phyloP scores from a whole-genome alignment of 2,797 vertebrate species.

The Anguilla pacifica region DNA sequence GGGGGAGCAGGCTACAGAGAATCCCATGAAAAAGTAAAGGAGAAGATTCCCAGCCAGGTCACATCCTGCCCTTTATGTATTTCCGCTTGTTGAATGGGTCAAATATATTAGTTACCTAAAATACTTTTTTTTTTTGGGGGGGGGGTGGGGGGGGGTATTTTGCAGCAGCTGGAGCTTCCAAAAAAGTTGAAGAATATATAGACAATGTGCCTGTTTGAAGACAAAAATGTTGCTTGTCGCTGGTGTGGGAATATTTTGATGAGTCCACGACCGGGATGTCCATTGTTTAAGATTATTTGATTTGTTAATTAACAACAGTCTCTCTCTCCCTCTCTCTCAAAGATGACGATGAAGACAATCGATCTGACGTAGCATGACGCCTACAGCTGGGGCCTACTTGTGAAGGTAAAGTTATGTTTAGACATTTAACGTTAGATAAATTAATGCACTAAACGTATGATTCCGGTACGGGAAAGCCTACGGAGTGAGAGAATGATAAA shows the following conservation, averaged over 20 bases:
- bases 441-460: too few species aligned
- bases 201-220: not conserved
- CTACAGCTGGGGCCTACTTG: too few species aligned
- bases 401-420: too few species aligned
- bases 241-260: not conserved
- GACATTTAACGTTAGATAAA: too few species aligned
- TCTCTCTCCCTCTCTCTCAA: not conserved
- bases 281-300: not conserved
- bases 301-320: not conserved
- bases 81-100: conserved; percentile 13
- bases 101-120: not conserved
- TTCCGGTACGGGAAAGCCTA: too few species aligned
- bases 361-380: too few species aligned
- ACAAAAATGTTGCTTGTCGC: too few species aligned
- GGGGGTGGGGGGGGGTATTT: not conserved
- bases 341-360: too few species aligned
- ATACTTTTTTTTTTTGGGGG: not conserved
- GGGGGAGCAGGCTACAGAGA: not conserved
- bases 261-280: not conserved
- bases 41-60: conserved; percentile 16
- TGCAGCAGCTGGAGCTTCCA: not conserved
- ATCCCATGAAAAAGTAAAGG: not conserved
- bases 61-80: conserved; percentile 16
- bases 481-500: too few species aligned
- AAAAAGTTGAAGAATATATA: not conserved